Percentiles rank a stretch among this genome's conserved stretches.
Conservation (phyloP, 2,113 vertebrate genomes). For the Heterotilapia buettikoferi region DNA sequence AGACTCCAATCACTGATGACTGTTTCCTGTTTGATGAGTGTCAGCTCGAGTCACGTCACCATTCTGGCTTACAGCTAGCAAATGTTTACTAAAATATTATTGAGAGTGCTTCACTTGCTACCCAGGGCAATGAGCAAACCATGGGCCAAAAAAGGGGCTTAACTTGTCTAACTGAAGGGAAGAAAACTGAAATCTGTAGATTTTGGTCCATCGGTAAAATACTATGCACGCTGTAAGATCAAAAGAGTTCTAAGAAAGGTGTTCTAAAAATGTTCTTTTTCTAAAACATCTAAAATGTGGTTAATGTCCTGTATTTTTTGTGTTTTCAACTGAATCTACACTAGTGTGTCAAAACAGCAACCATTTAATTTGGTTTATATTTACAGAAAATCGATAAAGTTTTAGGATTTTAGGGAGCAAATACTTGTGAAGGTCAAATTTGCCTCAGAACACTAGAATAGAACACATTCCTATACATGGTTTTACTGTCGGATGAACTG, state of each 20-base stretch:
- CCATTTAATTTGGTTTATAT: background rate
- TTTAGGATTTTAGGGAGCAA: background rate
- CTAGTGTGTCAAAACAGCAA: background rate
- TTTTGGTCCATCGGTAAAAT: background rate
- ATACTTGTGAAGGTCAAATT: background rate
- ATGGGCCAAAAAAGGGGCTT: background rate
- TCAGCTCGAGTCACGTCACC: background rate
- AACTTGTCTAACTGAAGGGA: background rate
- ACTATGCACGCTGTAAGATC: rapidly evolving
- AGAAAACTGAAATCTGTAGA: background rate
- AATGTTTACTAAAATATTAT: background rate
- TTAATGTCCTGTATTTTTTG: background rate
- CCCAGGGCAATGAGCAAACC: rapidly evolving
- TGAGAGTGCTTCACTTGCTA: background rate
- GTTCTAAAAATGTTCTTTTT: background rate
- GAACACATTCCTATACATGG: background rate
- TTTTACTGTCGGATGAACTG: background rate
- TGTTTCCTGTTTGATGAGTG: background rate
- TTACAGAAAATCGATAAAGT: rapidly evolving
- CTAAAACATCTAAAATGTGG: background rate
- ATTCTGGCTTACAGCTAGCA: rapidly evolving
- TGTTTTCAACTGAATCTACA: background rate
- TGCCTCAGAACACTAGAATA: rapidly evolving
- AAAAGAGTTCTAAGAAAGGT: background rate
- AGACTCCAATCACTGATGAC: background rate